Conservation (phyloP, 2,113 vertebrate genomes). For the Emydocephalus ijimae region DNA sequence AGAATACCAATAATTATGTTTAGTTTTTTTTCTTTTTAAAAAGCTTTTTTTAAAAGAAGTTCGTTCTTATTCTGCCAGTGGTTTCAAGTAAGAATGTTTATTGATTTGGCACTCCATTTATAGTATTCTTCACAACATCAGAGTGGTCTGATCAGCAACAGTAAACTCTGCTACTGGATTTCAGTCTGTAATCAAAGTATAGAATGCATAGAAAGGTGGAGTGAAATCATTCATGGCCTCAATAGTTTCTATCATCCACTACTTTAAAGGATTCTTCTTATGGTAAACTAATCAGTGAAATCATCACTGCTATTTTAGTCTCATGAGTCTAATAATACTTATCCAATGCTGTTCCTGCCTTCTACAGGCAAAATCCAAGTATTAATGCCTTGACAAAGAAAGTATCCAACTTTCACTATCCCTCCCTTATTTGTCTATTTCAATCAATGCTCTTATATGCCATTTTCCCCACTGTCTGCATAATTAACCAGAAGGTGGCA, state of each 20-base stretch:
- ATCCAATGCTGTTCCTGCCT: background rate
- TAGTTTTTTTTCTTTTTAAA: background rate
- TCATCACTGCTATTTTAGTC: background rate
- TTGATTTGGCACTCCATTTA: background rate
- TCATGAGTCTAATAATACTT: background rate
- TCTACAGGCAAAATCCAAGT: background rate
- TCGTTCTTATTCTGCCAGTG: background rate
- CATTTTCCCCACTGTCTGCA: background rate
- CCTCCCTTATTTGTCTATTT: background rate
- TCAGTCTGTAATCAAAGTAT: background rate
- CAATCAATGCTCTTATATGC: background rate
- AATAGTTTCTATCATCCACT: background rate
- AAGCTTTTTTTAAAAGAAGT: background rate
- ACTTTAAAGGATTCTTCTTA: background rate
- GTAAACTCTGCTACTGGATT: background rate
- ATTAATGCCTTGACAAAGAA: background rate
- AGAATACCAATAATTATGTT: background rate
- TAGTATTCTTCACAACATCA: background rate
- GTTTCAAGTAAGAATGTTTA: background rate
- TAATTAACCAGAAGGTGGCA: background rate
- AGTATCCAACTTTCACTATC: background rate
- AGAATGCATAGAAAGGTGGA: background rate
- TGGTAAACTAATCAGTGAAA: background rate
- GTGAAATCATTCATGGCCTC: background rate
- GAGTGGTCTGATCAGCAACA: background rate